phyloP scores from a whole-genome alignment of 2,797 vertebrate species.

The Argentina silus region DNA sequence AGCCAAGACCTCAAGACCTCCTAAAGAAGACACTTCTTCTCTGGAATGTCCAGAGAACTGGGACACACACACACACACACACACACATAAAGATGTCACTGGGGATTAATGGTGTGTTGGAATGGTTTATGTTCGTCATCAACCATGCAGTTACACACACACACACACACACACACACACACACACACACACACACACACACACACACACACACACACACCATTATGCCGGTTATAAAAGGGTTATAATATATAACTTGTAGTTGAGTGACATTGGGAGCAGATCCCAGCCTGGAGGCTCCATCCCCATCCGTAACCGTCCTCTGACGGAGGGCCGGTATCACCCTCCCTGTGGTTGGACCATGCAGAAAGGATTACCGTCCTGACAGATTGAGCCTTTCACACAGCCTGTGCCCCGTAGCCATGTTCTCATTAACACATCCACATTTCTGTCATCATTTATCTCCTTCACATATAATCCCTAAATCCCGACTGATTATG shows the following conservation, averaged over 20 bases:
- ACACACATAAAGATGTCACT: conserved; percentile 19
- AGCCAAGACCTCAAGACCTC: background rate
- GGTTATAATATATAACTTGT: no score
- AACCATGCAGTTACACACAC: conserved; percentile 11
- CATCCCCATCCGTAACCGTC: no score
- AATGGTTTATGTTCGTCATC: conserved; percentile 10
- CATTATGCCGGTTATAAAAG: conserved; percentile 10
- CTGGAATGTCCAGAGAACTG: conserved; percentile 11
- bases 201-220: background rate
- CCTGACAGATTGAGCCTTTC: background rate
- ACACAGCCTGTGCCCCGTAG: no score
- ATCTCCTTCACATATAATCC: background rate
- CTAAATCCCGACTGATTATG: background rate
- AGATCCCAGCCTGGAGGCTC: no score
- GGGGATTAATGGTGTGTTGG: conserved; percentile 12
- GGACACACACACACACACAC: background rate
- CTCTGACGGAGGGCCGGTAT: no score
- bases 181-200: conserved; percentile 3
- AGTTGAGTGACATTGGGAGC: no score
- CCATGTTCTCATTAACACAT: background rate
- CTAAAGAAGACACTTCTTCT: background rate
- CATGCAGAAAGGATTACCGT: background rate
- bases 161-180: background rate
- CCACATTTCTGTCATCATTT: background rate
- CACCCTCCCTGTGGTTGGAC: background rate